These are phyloP conservation scores for Vannuccia rotundouncinata DNA, from an alignment of 2,888 invertebrate genomes.

Conservation along the genomic window DNA sequence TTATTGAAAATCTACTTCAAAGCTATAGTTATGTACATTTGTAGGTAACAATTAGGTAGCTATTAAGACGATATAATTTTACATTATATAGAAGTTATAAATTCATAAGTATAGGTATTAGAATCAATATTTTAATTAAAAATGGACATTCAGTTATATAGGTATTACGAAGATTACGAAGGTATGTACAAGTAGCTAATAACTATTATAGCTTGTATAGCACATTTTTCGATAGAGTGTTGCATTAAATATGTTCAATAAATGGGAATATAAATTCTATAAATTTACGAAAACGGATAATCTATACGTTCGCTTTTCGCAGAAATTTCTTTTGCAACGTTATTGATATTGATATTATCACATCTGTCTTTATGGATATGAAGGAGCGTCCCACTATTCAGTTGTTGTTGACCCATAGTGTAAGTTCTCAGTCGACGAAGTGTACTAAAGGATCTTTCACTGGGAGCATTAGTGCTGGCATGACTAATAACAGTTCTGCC, in stretches of 20 bases:
- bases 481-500: not conserved
- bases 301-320: conserved; percentile 9
- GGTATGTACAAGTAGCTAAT: not conserved
- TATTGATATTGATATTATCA: not conserved
- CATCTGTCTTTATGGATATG: not conserved
- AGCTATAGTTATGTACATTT: no score
- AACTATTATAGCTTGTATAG: not conserved
- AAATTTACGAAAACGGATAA: conserved; percentile 1
- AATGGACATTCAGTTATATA: no score
- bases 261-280: not conserved
- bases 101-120: no score
- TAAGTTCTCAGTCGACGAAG: conserved; percentile 11
- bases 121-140: no score
- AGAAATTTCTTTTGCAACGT: not conserved
- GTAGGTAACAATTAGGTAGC: no score
- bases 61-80: no score
- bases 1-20: no score
- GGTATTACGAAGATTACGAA: not conserved
- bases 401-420: conserved; percentile 3
- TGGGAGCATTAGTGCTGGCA: conserved; percentile 4
- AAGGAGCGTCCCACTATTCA: conserved; percentile 11
- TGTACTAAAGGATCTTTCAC: conserved; percentile 1
- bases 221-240: not conserved
- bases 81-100: no score
- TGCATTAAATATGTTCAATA: not conserved